Base-by-base conservation (phyloP, 35 echinoderm and acorn worm genomes). In the Stichopus chloronotus region DNA sequence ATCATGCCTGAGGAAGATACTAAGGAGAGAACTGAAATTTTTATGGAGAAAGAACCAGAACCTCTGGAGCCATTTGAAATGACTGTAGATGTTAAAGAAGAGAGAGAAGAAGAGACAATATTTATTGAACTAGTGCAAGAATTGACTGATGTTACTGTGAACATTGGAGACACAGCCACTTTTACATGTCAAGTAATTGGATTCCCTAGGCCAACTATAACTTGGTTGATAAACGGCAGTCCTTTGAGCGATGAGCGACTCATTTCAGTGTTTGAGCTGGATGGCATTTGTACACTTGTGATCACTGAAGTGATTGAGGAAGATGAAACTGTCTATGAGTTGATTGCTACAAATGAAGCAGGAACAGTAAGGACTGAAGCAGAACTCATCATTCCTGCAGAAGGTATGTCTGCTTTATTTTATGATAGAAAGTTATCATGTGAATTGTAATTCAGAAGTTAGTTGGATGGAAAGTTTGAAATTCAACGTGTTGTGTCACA, bases 291-390 rank as follows among this genome's bases (percentile, higher is more conserved):
- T 78, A 79, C 90, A 56, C 96, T 98, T 63, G 86, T 95, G n/a
- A 95, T 98, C 56, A 98, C 86, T 65, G 88, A 91, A 54, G 94
- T 94, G 19, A 71, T 63, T 57, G 92, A 95, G 43, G 96, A 95
- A 89, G 96, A 98, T 90, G 92, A 98, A 16, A 94, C 96, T 19
- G 92, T 92, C 60, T 98, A 94, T 94, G 92, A 94, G 63, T 90
- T 95, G 71, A 57, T 79, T 72, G 96, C 96, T 30, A 92, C 92
- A 81, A 97, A 97, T 89, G 78, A 92, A 57, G 92, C 87, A 55
- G 96, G 96, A 2, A 68, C 86, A 79, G 92, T 94, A 23, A 90
- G 94, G 53, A 94, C 96, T 10, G 71, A 90, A 60, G 93, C 96
- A 87, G 94, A 95, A 88, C 92, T 95, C 7, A 94, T 98, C 8